phyloP scores from a whole-genome alignment of 2,888 invertebrate genomes.

The Barypeithes pellucidus region DNA sequence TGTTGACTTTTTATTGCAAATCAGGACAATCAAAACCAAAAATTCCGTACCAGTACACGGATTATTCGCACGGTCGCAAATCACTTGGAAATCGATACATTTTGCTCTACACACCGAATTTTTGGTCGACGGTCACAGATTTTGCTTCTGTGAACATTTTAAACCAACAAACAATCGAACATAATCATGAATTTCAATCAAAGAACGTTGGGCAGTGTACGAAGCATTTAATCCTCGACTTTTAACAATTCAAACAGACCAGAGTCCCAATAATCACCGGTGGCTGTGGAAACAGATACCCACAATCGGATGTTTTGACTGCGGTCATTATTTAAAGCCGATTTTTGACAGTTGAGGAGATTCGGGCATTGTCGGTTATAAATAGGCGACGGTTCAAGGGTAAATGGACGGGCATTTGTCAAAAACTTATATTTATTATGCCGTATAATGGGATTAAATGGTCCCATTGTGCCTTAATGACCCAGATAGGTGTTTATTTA shows the following conservation, averaged over 20 bases:
- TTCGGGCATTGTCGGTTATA: slow-evolving; percentile 49
- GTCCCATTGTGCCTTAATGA: slow-evolving; percentile 49
- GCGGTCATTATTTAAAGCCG: slow-evolving; percentile 60
- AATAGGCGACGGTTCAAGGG: slow-evolving; percentile 46
- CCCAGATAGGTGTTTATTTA: slow-evolving; percentile 52
- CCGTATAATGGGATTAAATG: slow-evolving; percentile 49
- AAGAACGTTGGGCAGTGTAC: slow-evolving; percentile 33
- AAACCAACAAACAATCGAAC: too few relatives aligned
- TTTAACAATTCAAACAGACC: slow-evolving; percentile 51
- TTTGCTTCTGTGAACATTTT: too few relatives aligned
- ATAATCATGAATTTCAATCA: neutral
- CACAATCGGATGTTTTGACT: slow-evolving; percentile 68
- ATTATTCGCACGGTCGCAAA: too few relatives aligned
- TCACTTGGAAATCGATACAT: too few relatives aligned
- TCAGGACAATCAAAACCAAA: too few relatives aligned
- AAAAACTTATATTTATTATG: slow-evolving; percentile 46
- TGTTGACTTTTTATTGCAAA: too few relatives aligned
- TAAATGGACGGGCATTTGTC: slow-evolving; percentile 48
- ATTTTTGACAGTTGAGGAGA: slow-evolving; percentile 54
- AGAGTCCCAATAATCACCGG: slow-evolving; percentile 47
- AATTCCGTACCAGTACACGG: too few relatives aligned
- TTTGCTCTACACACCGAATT: too few relatives aligned
- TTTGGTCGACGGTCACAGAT: too few relatives aligned
- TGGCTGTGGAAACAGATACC: slow-evolving; percentile 58
- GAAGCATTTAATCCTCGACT: slow-evolving; percentile 33